Evolutionary conservation across 2,113 vertebrate species (phyloP).

Genomic region (Mormyrus iriodes): DNA sequence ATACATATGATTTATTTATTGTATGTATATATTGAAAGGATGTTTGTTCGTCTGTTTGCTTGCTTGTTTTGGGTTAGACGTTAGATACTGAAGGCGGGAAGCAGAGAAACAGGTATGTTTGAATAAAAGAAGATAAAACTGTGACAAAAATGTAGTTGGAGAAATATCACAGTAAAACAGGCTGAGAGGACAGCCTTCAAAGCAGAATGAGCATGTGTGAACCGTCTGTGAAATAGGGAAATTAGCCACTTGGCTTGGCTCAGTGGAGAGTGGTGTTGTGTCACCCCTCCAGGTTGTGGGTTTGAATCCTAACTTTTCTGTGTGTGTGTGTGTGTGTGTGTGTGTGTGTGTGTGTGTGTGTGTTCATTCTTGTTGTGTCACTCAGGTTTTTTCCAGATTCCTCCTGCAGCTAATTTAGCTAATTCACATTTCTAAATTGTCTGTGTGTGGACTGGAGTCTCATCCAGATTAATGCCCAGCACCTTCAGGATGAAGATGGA

Average conservation of each 20-base stretch:
- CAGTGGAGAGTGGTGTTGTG: not conserved
- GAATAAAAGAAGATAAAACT: not conserved
- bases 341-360: not conserved
- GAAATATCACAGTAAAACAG: slow-evolving; percentile 14
- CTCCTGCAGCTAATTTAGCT: not conserved
- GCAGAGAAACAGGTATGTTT: not conserved
- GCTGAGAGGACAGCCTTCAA: slow-evolving; percentile 11
- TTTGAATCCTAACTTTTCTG: not conserved
- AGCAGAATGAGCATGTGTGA: not conserved
- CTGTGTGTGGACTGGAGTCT: not conserved
- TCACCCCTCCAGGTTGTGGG: not conserved
- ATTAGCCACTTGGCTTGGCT: not conserved
- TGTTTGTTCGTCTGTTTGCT: slow-evolving; percentile 8
- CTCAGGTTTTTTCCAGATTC: not conserved
- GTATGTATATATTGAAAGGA: slow-evolving; percentile 25
- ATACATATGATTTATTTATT: slow-evolving; percentile 31
- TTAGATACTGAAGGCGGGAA: not conserved
- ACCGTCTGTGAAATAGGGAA: not conserved
- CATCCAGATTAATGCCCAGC: not conserved
- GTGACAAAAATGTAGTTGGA: slow-evolving; percentile 11
- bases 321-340: not conserved
- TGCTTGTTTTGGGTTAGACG: not conserved
- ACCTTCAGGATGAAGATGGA: not conserved
- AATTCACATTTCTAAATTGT: not conserved
- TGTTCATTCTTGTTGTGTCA: not conserved